Percentiles rank a stretch among this genome's conserved stretches.
Conservation (phyloP, 2,888 invertebrate species). For the Noctua janthe region DNA sequence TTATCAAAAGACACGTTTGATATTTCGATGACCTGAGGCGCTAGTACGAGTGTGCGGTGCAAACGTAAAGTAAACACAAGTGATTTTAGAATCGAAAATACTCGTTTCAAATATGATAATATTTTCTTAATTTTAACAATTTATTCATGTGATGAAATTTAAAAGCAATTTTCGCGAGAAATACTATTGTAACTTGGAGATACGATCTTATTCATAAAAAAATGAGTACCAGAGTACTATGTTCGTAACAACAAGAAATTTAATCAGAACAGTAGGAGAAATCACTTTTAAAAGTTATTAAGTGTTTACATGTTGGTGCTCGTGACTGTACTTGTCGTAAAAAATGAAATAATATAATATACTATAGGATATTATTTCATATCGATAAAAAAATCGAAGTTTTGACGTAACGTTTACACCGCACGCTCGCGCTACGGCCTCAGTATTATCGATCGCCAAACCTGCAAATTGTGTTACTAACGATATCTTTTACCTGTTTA, state of each 20-base stretch:
- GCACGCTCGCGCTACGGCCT: background rate
- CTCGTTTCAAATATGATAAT: background rate
- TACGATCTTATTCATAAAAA: too few relatives aligned
- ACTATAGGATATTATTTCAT: background rate
- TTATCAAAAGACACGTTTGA: background rate
- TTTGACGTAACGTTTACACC: background rate
- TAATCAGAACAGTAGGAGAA: too few relatives aligned
- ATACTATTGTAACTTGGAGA: too few relatives aligned
- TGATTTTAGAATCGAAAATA: background rate
- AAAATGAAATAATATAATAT: background rate
- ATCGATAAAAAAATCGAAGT: background rate
- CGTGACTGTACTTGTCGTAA: too few relatives aligned
- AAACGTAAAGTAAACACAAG: background rate
- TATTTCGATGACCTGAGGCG: background rate
- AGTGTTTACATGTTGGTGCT: too few relatives aligned
- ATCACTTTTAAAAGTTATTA: too few relatives aligned
- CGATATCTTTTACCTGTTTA: background rate
- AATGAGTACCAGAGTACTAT: too few relatives aligned
- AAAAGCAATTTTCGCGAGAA: too few relatives aligned
- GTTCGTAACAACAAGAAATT: too few relatives aligned
- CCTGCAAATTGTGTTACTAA: background rate
- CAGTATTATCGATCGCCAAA: background rate
- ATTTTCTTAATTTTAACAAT: too few relatives aligned
- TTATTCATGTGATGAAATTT: too few relatives aligned
- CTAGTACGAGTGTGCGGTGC: background rate